Evolutionary conservation across 2,797 vertebrate species (phyloP).

Genomic region (Xiphophorus birchmanni): DNA sequence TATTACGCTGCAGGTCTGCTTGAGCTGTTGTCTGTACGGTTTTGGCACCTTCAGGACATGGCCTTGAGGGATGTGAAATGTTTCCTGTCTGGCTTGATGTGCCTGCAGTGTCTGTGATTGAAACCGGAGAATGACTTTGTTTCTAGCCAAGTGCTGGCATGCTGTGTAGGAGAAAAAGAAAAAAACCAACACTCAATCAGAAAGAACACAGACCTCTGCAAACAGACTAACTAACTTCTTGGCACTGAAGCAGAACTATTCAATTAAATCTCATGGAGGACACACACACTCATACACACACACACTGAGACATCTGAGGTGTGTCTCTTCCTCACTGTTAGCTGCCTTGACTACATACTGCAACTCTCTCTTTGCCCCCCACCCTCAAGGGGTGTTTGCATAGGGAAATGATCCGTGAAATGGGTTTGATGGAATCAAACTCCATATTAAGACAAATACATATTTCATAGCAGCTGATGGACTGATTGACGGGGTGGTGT

Average conservation of each 20-base stretch:
- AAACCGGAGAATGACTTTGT: constrained; percentile 64
- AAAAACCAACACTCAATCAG: constrained; percentile 38
- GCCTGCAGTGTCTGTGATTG: constrained; percentile 42
- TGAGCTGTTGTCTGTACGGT: constrained; percentile 32
- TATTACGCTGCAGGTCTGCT: constrained; percentile 25
- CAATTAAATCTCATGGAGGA: constrained; percentile 68
- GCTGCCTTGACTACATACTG: constrained; percentile 16
- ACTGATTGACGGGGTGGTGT: constrained; percentile 61
- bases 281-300: constrained; percentile 45
- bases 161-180: constrained; percentile 13
- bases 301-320: constrained; percentile 29
- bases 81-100: constrained; percentile 38
- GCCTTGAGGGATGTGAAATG: constrained; percentile 39
- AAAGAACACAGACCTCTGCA: constrained; percentile 52
- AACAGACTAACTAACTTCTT: constrained; percentile 58
- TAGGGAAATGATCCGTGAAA: constrained; percentile 78
- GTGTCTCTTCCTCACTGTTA: constrained; percentile 28
- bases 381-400: constrained; percentile 67
- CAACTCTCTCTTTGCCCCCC: constrained; percentile 33
- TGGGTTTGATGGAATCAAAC: constrained; percentile 75
- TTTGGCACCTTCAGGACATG: constrained; percentile 38
- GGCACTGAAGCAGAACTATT: constrained; percentile 73
- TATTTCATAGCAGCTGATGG: constrained; percentile 63
- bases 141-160: constrained; percentile 52
- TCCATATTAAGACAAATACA: constrained; percentile 72